Base-by-base conservation (phyloP, 2,797 vertebrate genomes). In the Gymnopithys bicolor region DNA sequence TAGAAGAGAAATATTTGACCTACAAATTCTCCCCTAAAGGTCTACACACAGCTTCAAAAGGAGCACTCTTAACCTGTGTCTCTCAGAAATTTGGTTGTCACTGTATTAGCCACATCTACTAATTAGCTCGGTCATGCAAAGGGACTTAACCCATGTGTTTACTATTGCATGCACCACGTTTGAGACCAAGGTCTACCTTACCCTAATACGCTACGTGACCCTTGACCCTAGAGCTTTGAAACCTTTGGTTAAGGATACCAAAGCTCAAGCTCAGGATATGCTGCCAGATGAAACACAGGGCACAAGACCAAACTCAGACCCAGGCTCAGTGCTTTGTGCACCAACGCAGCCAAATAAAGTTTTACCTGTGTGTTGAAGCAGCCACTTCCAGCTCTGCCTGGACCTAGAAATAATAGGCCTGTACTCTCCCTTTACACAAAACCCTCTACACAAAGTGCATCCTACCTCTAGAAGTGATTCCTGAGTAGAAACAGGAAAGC, bases 361-460 rank as follows among this genome's bases (percentile, higher is more conserved):
- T 94, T 64, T 33, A 51, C 7, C 18, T 10, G 7, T 2, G 7
- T 18, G 13, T n/a, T 60, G n/a, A 52, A 68, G 17, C 4, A 75
- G 12, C n/a, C 7, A 30, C 10, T 19, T 74, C 4, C 55, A 35
- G 9, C 19, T 53, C 33, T 19, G 18, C 22, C 22, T 59, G 12
- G 6, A 81, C 48, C 10, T 8, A 68, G 21, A 56, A 5, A 33
- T 5, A 5, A 33, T 5, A 49, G 8, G 21, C 43, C 58, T 43
- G 13, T 30, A 56, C 11, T 76, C 27, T 5, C 5, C 3, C 5
- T 8, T 58, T 23, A 82, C 33, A 37, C 9, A 74, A 69, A 78
- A 33, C 10, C 7, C 8, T 33, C n/a, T 66, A 13, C 8, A 21
- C 11, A 1, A 0, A 48, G 18, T 13, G 9, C 21, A 46, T 33